Conservation (phyloP, 2,888 invertebrate species). For the Folsomia candida region DNA sequence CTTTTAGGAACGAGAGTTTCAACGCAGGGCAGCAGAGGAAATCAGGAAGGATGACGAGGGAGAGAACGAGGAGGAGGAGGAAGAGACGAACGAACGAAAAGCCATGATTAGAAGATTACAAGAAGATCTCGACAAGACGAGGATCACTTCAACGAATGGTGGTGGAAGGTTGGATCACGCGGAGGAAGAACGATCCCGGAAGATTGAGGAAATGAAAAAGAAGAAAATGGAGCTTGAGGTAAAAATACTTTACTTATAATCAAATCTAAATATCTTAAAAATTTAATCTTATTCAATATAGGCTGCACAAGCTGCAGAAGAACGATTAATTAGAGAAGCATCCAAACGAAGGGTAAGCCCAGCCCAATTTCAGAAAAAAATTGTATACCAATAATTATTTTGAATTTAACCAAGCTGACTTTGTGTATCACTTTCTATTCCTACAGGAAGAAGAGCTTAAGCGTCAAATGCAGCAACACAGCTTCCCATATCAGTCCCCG, state of each 20-base stretch:
- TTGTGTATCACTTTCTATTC: background rate
- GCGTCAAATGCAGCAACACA: slow-evolving; percentile 52
- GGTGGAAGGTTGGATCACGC: slow-evolving; percentile 40
- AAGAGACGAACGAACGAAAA: slow-evolving; percentile 54
- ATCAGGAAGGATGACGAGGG: slow-evolving; percentile 68
- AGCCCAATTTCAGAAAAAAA: too few relatives aligned
- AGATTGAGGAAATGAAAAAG: slow-evolving; percentile 61
- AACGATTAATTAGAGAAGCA: slow-evolving; percentile 55
- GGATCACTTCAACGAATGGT: slow-evolving; percentile 45
- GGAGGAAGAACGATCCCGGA: slow-evolving; percentile 56
- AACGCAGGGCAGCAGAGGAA: slow-evolving; percentile 79
- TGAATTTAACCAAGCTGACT: too few relatives aligned
- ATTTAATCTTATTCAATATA: too few relatives aligned
- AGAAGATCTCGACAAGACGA: slow-evolving; percentile 55
- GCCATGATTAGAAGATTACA: slow-evolving; percentile 55
- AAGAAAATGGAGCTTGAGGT: slow-evolving; percentile 61
- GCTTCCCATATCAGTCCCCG: slow-evolving; percentile 53
- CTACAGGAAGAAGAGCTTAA: slow-evolving; percentile 56
- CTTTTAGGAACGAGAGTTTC: slow-evolving; percentile 94
- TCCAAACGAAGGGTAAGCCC: slow-evolving; percentile 53
- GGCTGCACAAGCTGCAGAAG: slow-evolving; percentile 57
- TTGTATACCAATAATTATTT: slow-evolving; percentile 9
- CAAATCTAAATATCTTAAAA: too few relatives aligned
- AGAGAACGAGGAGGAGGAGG: slow-evolving; percentile 62
- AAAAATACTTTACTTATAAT: too few relatives aligned